Conservation (phyloP, 2,888 invertebrate genomes). For the Onchidella celtica region DNA sequence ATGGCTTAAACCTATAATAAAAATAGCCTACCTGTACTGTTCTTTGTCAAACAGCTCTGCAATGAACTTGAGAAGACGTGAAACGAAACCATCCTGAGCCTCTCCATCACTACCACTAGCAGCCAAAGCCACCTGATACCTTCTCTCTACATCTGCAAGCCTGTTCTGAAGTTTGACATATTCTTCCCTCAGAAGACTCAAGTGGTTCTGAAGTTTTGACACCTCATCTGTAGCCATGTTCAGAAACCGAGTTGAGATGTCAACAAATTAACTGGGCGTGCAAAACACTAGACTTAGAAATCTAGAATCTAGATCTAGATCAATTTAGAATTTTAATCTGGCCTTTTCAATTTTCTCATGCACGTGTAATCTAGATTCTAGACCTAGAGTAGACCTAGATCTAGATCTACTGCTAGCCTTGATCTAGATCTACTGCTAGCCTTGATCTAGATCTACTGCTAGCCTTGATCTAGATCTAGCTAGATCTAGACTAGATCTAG, state of each 20-base stretch:
- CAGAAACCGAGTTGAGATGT: not conserved
- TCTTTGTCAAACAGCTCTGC: conserved; percentile 90
- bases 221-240: conserved; percentile 78
- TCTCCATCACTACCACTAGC: conserved; percentile 83
- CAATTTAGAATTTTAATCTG: too few species aligned
- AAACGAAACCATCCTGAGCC: conserved; percentile 90
- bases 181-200: conserved; percentile 92
- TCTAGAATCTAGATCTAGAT: too few species aligned
- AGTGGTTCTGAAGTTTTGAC: conserved; percentile 87
- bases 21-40: conserved; percentile 79
- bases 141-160: conserved; percentile 90
- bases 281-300: too few species aligned
- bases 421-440: too few species aligned
- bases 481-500: not conserved
- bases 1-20: not conserved
- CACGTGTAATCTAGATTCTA: conserved; percentile 4
- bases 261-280: not conserved
- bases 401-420: too few species aligned
- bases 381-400: too few species aligned
- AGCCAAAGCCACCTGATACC: conserved; percentile 88
- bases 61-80: conserved; percentile 89
- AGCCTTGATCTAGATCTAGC: too few species aligned
- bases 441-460: too few species aligned
- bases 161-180: conserved; percentile 93
- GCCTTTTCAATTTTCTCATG: not conserved